Base-by-base conservation (phyloP, 2,113 vertebrate genomes). In the Gavia stellata region DNA sequence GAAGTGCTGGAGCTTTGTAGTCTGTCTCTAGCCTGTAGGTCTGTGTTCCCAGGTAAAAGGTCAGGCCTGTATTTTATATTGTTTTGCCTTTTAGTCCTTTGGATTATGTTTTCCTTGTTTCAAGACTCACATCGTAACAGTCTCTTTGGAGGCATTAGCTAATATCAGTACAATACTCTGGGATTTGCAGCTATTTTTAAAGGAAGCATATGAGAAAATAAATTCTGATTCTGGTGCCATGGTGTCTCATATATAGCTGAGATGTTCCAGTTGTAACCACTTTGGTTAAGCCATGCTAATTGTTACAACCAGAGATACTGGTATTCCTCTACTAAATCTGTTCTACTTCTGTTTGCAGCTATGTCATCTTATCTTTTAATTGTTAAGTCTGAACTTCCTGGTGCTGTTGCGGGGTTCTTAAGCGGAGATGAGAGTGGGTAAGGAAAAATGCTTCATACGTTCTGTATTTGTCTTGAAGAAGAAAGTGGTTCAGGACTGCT, bases 361-460 rank as follows among this genome's bases (percentile, higher is more conserved):
- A 99, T 99, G 99, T 98, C 99, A 33, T 99, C 99, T 68, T 99
- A 99, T 93, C 98, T 99, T 97, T 98, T 99, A 94, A 99, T 99
- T 98, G 97, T 99, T 91, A 99, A 99, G 97, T 98, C 98, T 17
- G 99, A 99, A 97, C 98, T 99, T 97, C 99, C 99, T 94, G 98
- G 98, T 56, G 97, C 99, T 95, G 98, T 99, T 94, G 96, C 95
- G 10, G 98, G 98, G 84, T 97, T 99, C 96, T 78, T 99, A 90
- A 96, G 80, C n/a, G 95, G 94, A 90, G 98, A 98, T 10, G 82
- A 97, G 59, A 96, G 96, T 55, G 98, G 98, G 99, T 99, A 98
- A 98, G 98, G 98, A 95, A 94, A 81, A 95, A 31, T 5, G 63
- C 78, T 91, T 92, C 12, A 8, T 62, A 61, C 3, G 0, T 66